A percentile compares a stretch with the other conserved stretches of the same genome.
Conservation (phyloP, 2,797 vertebrate genomes). For the Masticophis lateralis region DNA sequence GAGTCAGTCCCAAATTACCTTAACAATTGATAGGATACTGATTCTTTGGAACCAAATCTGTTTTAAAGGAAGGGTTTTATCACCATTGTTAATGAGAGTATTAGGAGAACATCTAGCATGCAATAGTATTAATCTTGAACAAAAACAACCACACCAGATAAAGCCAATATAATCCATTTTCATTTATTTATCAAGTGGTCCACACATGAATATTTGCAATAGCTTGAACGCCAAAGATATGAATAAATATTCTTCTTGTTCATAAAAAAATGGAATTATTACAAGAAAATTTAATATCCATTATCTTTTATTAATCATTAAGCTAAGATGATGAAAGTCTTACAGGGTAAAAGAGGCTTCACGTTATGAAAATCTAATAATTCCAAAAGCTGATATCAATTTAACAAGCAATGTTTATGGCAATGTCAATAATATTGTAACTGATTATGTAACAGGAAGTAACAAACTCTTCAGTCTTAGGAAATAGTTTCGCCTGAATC, state of each 20-base stretch:
- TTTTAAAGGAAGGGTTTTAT: background rate
- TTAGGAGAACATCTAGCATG: background rate
- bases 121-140: background rate
- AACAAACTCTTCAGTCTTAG: background rate
- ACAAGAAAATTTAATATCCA: background rate
- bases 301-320: background rate
- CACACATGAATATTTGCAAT: background rate
- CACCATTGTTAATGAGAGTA: background rate
- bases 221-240: background rate
- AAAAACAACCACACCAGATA: constrained; percentile 3
- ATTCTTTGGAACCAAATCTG: background rate
- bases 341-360: background rate
- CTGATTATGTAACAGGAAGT: background rate
- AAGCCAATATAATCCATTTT: background rate
- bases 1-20: background rate
- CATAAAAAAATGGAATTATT: background rate
- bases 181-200: background rate
- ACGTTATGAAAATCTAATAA: background rate
- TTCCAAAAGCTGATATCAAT: constrained; percentile 5
- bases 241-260: background rate
- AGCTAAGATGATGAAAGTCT: background rate
- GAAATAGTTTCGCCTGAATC: background rate
- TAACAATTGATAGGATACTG: background rate
- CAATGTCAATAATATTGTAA: background rate
- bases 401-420: background rate